Evolutionary conservation across 2,113 vertebrate species (phyloP).

Genomic region (Cichladusa arquata): DNA sequence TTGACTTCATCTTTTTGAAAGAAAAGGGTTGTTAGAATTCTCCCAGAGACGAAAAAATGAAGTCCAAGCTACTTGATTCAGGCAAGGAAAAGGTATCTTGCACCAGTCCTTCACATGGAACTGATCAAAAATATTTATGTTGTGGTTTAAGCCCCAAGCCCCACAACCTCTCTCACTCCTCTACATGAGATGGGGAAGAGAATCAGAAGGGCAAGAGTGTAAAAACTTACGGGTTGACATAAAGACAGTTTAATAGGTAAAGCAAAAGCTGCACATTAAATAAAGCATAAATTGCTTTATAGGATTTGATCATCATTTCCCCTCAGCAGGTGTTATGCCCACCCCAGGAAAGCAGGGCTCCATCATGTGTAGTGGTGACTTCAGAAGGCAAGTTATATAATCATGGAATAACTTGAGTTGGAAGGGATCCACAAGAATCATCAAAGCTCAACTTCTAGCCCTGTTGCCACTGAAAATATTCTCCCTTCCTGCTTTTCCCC

Average conservation of each 20-base stretch:
- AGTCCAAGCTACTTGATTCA: neutral
- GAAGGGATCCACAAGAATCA: neutral
- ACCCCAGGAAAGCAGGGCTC: neutral
- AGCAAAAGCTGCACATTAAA: neutral
- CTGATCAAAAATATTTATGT: neutral
- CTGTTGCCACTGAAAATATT: neutral
- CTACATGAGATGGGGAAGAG: neutral
- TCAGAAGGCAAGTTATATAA: neutral
- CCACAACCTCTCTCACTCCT: neutral
- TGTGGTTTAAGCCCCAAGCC: neutral
- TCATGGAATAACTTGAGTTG: neutral
- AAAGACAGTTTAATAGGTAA: neutral
- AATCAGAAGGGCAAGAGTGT: neutral
- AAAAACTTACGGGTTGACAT: neutral
- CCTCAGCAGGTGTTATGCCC: neutral
- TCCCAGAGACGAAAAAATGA: neutral
- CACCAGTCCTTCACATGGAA: neutral
- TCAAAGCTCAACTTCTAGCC: rapidly evolving
- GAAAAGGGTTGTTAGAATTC: neutral
- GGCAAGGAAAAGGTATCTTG: neutral
- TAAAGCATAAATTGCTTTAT: neutral
- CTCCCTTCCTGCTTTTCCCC: neutral
- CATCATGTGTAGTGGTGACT: rapidly evolving
- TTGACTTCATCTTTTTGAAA: neutral
- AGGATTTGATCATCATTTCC: neutral